Base-by-base conservation (phyloP, 1,140 invertebrate species). In the Trialeurodes vaporariorum region DNA sequence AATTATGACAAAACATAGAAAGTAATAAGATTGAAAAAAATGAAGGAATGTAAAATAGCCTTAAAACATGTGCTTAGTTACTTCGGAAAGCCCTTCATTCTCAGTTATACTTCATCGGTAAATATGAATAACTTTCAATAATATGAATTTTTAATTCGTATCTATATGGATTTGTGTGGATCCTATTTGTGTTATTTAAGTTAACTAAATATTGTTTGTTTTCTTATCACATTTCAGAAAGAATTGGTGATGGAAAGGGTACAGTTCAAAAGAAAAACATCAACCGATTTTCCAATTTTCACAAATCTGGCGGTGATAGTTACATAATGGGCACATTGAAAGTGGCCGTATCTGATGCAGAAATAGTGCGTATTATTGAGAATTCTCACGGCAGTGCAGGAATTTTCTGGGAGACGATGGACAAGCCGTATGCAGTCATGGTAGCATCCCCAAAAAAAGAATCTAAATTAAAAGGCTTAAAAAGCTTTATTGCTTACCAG, bases 401-500 rank as follows among this genome's bases (percentile, higher is more conserved):
- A 17, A 81, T 85, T 9, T 79, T 81, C 63, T 97, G 94, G 94
- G 80, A 85, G 63, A 81, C 84, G 1, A 85, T 86, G 27, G 78
- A 83, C 26, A 84, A 89, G 66, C 82, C 85, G 9, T 96, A 94
- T 75, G 84, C 82, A 22, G 96, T 96, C 69, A 82, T 87, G 63
- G 89, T 99, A 2, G 89, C 93, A 22, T 96, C 94, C 64, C 96
- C 95, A 1, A 97, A 98, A 75, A 98, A 98, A 75, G 94, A 97
- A 80, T 88, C 91, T 0, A 98, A 98, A 81, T 86, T 98, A 69
- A 97, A 97, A 77, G 96, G 96, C 25, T 85, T 98, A 67, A 98
- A 98, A 79, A 96, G 92, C 76, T 98, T 92, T 75, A 98, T 98
- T 72, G 94, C 94, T 65, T 98, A 98, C 81, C 92, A 95, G 75